A percentile compares a stretch with the other conserved stretches of the same genome.
phyloP scores from a whole-genome alignment of 2,113 vertebrate species.

The Leiothrix lutea region DNA sequence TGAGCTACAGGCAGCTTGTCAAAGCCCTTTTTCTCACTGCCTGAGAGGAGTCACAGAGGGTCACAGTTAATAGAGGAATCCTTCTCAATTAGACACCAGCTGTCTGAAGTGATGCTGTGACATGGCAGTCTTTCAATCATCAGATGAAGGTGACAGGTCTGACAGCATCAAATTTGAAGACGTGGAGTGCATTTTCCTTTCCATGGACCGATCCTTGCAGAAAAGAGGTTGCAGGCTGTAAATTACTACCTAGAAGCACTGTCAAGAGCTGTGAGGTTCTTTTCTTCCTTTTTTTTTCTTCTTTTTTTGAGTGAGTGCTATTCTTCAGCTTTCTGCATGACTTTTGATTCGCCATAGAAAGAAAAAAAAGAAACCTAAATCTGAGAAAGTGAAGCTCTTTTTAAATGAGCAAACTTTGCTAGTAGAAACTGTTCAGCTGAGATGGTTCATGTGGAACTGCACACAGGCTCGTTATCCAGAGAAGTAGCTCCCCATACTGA shows the following conservation, averaged over 20 bases:
- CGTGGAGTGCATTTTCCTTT: not conserved
- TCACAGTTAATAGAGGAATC: not conserved
- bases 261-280: not conserved
- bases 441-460: not conserved
- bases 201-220: not conserved
- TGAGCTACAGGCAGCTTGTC: not conserved
- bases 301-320: not conserved
- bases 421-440: not conserved
- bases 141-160: not conserved
- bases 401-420: not conserved
- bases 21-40: not conserved
- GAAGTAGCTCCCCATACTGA: not conserved
- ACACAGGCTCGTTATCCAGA: accelerated
- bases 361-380: not conserved
- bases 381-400: not conserved
- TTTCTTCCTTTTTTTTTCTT: too few species aligned
- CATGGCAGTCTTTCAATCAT: not conserved
- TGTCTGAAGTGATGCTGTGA: not conserved
- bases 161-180: not conserved
- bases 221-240: not conserved
- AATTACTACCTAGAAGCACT: not conserved
- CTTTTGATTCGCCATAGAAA: not conserved
- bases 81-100: constrained; percentile 13
- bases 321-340: not conserved
- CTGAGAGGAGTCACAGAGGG: not conserved